A percentile compares a stretch with the other conserved stretches of the same genome.
Conservation (phyloP, 2,113 vertebrate species). For the Porphyrio hochstetteri region DNA sequence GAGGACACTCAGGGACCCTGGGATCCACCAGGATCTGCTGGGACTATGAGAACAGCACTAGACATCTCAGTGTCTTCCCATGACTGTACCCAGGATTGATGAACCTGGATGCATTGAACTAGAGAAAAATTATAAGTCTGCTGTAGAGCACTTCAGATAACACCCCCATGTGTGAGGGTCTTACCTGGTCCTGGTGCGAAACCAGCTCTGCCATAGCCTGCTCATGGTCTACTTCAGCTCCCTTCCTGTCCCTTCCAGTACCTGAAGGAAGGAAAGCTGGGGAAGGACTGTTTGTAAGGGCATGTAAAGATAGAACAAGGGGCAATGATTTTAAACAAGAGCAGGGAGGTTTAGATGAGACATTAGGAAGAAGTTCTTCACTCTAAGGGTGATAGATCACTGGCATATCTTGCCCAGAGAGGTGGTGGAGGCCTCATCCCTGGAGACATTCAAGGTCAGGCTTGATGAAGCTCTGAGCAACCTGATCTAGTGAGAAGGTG, state of each 20-base stretch:
- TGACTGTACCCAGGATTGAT: neutral
- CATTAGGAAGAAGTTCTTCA: too few species aligned
- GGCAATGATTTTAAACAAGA: too few species aligned
- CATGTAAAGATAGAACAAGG: too few species aligned
- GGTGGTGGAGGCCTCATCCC: too few species aligned
- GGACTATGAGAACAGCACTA: neutral
- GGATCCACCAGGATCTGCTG: neutral
- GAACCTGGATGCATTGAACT: neutral
- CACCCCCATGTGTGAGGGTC: neutral
- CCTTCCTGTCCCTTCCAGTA: neutral
- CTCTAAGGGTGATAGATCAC: too few species aligned
- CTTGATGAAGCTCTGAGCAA: too few species aligned
- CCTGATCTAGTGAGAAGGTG: too few species aligned
- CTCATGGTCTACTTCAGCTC: neutral
- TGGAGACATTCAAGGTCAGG: too few species aligned
- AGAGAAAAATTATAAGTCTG: accelerated
- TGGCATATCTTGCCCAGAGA: too few species aligned
- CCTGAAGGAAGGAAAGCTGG: too few species aligned
- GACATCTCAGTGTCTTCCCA: neutral
- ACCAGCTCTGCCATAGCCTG: neutral
- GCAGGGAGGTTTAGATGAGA: too few species aligned
- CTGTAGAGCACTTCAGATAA: neutral
- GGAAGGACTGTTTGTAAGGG: too few species aligned
- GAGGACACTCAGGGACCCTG: neutral
- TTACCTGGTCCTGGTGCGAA: neutral